Conservation (phyloP, 2,113 vertebrate genomes). For the Caracal caracal region DNA sequence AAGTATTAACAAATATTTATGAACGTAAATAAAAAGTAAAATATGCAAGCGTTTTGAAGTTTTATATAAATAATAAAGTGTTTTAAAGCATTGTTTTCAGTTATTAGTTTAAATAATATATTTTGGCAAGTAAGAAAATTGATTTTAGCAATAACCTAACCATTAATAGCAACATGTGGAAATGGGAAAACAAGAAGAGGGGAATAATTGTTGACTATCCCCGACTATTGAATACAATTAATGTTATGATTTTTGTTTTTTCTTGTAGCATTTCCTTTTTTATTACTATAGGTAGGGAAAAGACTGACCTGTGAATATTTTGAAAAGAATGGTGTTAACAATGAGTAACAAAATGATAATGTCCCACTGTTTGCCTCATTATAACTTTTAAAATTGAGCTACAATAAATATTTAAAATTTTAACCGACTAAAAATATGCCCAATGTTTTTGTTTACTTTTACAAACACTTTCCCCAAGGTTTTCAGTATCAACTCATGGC, state of each 20-base stretch:
- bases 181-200: slow-evolving; percentile 1
- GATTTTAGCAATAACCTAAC: neutral
- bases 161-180: neutral
- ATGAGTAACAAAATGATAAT: neutral
- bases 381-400: neutral
- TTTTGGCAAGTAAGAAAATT: slow-evolving; percentile 33
- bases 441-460: neutral
- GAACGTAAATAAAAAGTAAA: slow-evolving; percentile 24
- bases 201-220: neutral
- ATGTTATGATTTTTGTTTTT: slow-evolving; percentile 24
- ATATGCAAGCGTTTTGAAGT: slow-evolving; percentile 25
- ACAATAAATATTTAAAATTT: neutral
- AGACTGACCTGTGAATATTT: neutral
- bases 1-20: slow-evolving; percentile 37
- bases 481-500: slow-evolving; percentile 24
- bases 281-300: neutral
- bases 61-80: neutral
- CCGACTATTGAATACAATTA: neutral
- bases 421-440: slow-evolving; percentile 13
- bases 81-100: neutral
- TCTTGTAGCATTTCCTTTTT: slow-evolving; percentile 30
- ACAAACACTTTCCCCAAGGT: neutral
- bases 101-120: slow-evolving; percentile 40
- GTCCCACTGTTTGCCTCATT: neutral
- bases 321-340: neutral